These are phyloP conservation scores for Incurvaria masculella DNA, from an alignment of 2,888 invertebrate genomes.

Conservation along the genomic window DNA sequence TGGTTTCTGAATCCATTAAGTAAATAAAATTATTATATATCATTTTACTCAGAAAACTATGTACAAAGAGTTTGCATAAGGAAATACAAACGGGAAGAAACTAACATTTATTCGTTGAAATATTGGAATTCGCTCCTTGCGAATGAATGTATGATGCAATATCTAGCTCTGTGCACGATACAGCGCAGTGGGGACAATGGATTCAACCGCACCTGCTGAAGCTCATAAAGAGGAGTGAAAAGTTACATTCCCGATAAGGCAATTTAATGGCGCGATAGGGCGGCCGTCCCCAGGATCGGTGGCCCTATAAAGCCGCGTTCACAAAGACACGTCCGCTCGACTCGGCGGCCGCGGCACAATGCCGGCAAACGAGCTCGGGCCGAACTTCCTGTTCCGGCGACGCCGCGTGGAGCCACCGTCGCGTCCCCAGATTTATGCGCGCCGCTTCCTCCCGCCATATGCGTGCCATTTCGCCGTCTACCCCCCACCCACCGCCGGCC, in stretches of 20 bases:
- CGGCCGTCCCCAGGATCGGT: slow-evolving; percentile 31
- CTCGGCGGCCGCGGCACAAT: slow-evolving; percentile 51
- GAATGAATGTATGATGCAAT: too few species aligned
- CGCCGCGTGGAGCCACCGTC: slow-evolving; percentile 51
- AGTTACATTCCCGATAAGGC: not conserved
- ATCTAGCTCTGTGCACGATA: not conserved
- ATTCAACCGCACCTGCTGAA: not conserved
- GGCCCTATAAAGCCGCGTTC: slow-evolving; percentile 43
- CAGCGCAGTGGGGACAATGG: not conserved
- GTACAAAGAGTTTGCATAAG: too few species aligned
- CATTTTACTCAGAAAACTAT: too few species aligned
- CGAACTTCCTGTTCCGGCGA: slow-evolving; percentile 50
- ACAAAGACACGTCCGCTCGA: slow-evolving; percentile 50
- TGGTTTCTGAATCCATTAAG: too few species aligned
- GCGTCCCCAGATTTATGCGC: slow-evolving; percentile 46
- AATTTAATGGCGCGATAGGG: slow-evolving; percentile 29
- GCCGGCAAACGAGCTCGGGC: slow-evolving; percentile 53
- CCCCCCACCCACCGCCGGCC: too few species aligned
- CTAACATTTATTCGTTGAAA: too few species aligned
- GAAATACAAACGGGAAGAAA: too few species aligned
- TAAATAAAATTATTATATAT: too few species aligned
- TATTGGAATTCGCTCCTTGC: too few species aligned
- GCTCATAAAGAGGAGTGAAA: not conserved
- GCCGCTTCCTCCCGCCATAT: slow-evolving; percentile 45
- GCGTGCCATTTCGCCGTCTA: slow-evolving; percentile 20